These are phyloP conservation scores for Montipora sp. DNA, from an alignment of 64 coral and sea anemone species.

Conservation along the genomic window DNA sequence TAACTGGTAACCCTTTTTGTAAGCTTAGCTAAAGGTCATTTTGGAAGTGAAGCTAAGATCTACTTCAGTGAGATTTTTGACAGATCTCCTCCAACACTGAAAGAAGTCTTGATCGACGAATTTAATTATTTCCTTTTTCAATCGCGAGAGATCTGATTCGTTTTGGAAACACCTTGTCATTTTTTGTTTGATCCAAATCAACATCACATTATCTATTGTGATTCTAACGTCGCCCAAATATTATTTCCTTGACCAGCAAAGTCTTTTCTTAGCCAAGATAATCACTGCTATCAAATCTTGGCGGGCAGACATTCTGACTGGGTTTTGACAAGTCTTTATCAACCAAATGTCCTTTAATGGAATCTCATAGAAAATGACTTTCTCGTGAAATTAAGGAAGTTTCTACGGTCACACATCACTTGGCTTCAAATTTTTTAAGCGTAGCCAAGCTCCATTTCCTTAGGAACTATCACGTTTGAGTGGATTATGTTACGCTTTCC, in stretches of 20 bases:
- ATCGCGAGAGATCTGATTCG: neutral
- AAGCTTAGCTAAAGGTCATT: neutral
- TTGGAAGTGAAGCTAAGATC: neutral
- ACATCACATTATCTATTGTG: neutral
- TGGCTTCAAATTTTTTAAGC: neutral
- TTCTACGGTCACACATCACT: neutral
- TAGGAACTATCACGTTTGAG: neutral
- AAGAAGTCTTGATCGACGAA: neutral
- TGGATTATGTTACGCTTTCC: neutral
- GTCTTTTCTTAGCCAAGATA: neutral
- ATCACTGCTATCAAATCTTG: neutral
- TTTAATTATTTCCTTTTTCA: neutral
- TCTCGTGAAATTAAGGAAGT: constrained; percentile 26
- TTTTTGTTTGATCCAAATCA: neutral
- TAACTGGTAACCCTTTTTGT: neutral
- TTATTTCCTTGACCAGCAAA: neutral
- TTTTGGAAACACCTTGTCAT: constrained; percentile 13
- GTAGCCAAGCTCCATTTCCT: neutral
- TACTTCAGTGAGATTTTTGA: neutral
- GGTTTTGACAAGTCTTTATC: neutral
- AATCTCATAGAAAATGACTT: neutral
- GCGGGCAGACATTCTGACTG: neutral
- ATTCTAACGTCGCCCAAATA: neutral
- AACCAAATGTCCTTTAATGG: constrained; percentile 12
- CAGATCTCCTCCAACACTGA: neutral